Evolutionary conservation across 2,113 vertebrate genomes (phyloP), one percentile per base, ranked within the genome.

Genomic region (Petrocephalus microphthalmus): DNA sequence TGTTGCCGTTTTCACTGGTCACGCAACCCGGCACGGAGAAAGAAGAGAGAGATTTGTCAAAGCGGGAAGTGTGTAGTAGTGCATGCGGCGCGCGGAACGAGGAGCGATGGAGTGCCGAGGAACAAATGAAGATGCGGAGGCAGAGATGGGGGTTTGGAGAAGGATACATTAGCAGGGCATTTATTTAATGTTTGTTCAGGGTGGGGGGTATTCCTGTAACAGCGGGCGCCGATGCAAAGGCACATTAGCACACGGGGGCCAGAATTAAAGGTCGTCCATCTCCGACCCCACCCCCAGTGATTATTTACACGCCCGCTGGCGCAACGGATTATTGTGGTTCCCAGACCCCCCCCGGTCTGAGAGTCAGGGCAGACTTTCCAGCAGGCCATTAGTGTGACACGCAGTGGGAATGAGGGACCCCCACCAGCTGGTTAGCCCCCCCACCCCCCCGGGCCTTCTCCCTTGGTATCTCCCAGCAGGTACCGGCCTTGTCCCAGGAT

Each of bases 161-260:
- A 42, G 33, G 37, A 78, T 37, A 7, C 71, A 78, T 83, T 83
- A 83, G 22, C 45, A 13, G 45, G 3, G 45, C 22, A 13, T 49
- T n/a, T 83, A 45, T 22, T 83, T 83, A 83, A 47, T 49, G 81
- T 49, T 22, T 83, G 20, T 25, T n/a, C 45, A 6, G 7, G 42
- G 45, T 83, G 81, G 45, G 45, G 81, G 81, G 42, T 11, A 49
- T 83, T 20, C 33, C 88, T 90, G 90, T 93, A 94, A 93, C 94
- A 89, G 94, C 89, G 90, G 88, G 92, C 91, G 88, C 92, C 95
- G 93, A 95, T 94, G 94, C 91, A 93, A 92, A 92, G 94, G 93
- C 91, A 93, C 95, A 95, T 96, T 95, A 95, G 92, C 51, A 67
- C 86, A 87, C 45, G 64, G 19, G 42, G 89, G 83, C 84, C 87